phyloP scores from a whole-genome alignment of 2,888 invertebrate species.

The Dinocampus coccinellae region DNA sequence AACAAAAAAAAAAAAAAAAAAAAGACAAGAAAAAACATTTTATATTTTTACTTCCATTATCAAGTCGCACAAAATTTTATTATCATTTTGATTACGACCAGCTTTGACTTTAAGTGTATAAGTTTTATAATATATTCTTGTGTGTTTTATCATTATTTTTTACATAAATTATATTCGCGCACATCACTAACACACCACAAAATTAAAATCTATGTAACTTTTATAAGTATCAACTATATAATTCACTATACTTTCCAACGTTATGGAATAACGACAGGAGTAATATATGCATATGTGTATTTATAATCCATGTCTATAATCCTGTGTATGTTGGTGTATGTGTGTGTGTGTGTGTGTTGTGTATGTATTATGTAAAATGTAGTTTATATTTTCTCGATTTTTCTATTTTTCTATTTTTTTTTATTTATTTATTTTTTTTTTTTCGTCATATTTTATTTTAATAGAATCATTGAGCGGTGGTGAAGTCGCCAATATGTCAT shows the following conservation, averaged over 20 bases:
- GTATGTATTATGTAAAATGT: constrained; percentile 26
- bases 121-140: constrained; percentile 15
- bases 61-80: too few relatives aligned
- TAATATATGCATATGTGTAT: constrained; percentile 33
- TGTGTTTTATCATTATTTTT: constrained; percentile 21
- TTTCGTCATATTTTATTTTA: neutral
- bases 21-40: too few relatives aligned
- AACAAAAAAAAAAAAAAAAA: neutral
- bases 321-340: constrained; percentile 15
- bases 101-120: neutral
- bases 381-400: too few relatives aligned
- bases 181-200: constrained; percentile 11
- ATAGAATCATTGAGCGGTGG: neutral
- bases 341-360: constrained; percentile 3
- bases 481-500: neutral
- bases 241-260: constrained; percentile 48
- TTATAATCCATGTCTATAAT: constrained; percentile 20
- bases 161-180: constrained; percentile 3
- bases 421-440: neutral
- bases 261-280: constrained; percentile 42
- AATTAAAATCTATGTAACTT: constrained; percentile 27
- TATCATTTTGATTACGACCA: constrained; percentile 7
- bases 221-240: constrained; percentile 24
- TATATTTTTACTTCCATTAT: too few relatives aligned
- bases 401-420: constrained; percentile 16